These are phyloP conservation scores for Fregetta grallaria DNA, from an alignment of 2,113 vertebrate genomes.

Conservation along the genomic window DNA sequence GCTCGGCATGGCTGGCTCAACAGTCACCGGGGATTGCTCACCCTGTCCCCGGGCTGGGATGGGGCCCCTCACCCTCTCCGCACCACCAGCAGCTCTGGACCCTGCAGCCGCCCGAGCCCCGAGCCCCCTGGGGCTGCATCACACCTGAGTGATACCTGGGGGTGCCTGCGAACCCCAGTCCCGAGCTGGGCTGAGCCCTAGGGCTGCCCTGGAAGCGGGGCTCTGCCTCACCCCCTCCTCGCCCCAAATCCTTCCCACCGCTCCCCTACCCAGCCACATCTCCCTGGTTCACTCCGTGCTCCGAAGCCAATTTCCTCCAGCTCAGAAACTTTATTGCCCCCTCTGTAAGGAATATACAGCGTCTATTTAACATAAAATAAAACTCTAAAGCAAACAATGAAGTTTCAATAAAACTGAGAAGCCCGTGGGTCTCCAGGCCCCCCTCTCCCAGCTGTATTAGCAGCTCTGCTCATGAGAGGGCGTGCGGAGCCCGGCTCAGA, in stretches of 20 bases:
- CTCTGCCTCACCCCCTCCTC: not conserved
- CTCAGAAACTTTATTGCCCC: slow-evolving; percentile 45
- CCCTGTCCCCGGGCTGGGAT: rapidly evolving
- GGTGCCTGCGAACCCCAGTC: not conserved
- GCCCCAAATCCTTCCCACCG: not conserved
- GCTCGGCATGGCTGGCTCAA: rapidly evolving
- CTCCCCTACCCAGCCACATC: not conserved
- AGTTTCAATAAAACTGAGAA: slow-evolving; percentile 55
- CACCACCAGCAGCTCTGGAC: not conserved
- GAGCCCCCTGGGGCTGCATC: not conserved
- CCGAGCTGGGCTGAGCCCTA: not conserved
- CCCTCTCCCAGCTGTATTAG: slow-evolving; percentile 62
- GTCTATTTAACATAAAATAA: slow-evolving; percentile 53
- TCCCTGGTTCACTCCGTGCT: not conserved
- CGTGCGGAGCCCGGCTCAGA: slow-evolving; percentile 61
- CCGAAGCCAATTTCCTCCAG: slow-evolving; percentile 27
- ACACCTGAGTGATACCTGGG: not conserved
- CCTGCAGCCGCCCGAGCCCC: rapidly evolving
- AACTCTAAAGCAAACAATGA: slow-evolving; percentile 65
- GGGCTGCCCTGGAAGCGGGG: rapidly evolving
- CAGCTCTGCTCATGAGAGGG: slow-evolving; percentile 69
- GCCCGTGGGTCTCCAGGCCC: not conserved
- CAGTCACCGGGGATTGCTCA: not conserved
- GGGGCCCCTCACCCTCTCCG: not conserved
- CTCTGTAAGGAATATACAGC: slow-evolving; percentile 55